Evolutionary conservation across 2,888 invertebrate species (phyloP).

Genomic region (Melieria picta): DNA sequence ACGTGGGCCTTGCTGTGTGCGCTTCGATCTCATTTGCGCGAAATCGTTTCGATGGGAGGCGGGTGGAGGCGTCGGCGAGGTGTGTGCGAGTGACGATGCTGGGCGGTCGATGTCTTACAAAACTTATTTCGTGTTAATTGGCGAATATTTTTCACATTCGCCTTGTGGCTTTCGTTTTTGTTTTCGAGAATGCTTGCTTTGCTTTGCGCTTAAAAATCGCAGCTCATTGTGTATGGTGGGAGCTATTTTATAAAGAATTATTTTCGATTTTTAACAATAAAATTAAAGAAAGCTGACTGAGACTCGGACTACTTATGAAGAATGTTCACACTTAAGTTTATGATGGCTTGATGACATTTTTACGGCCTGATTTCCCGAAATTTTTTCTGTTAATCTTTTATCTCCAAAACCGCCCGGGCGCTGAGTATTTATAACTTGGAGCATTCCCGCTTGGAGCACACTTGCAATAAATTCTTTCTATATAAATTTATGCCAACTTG

Average conservation of each 20-base stretch:
- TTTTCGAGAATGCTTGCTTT: too few species aligned
- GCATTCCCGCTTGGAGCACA: too few species aligned
- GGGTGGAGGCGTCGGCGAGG: background rate
- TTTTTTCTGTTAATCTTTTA: background rate
- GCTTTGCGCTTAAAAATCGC: background rate
- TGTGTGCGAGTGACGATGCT: background rate
- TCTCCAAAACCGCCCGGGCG: background rate
- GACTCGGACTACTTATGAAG: too few species aligned
- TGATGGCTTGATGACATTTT: too few species aligned
- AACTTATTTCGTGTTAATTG: slow-evolving; percentile 29
- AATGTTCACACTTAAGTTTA: too few species aligned
- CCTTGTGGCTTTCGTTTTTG: background rate
- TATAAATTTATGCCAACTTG: too few species aligned
- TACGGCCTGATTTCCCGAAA: too few species aligned
- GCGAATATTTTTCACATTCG: slow-evolving; percentile 21
- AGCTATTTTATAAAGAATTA: background rate
- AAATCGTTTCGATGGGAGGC: slow-evolving; percentile 5
- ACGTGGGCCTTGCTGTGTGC: background rate
- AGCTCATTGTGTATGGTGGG: background rate
- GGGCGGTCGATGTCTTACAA: slow-evolving; percentile 5
- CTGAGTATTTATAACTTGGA: too few species aligned
- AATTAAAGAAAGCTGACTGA: too few species aligned
- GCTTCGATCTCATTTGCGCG: slow-evolving; percentile 3
- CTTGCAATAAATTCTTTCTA: too few species aligned
- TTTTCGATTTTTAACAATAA: background rate